Percentiles rank a stretch among this genome's conserved stretches.
Conservation (phyloP, 92 coral and sea anemone species). For the Phenganax marumi region DNA sequence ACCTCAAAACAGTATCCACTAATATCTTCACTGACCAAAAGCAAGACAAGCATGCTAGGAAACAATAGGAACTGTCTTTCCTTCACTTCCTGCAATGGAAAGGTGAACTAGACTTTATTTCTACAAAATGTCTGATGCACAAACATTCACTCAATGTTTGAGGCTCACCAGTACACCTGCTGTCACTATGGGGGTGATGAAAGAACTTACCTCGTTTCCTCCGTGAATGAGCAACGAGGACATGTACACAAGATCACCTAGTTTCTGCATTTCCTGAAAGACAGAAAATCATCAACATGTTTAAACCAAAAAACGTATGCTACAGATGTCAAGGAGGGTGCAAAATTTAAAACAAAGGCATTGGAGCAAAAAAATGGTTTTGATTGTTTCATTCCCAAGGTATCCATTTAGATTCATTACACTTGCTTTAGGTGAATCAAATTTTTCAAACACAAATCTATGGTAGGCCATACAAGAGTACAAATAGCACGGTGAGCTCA, state of each 20-base stretch:
- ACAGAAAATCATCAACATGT: background rate
- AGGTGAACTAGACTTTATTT: constrained; percentile 5
- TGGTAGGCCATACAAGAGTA: too few species aligned
- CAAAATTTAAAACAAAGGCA: background rate
- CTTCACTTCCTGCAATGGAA: constrained; percentile 71
- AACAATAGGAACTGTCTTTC: constrained; percentile 91
- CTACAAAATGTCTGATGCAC: background rate
- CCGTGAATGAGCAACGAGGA: constrained; percentile 95
- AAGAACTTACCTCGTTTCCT: constrained; percentile 76
- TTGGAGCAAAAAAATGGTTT: too few species aligned
- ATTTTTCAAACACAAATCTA: too few species aligned
- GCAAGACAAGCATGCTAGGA: constrained; percentile 72
- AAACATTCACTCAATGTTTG: background rate
- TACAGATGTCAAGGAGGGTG: background rate
- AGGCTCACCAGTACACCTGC: background rate
- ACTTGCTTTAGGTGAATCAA: too few species aligned
- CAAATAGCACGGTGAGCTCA: too few species aligned
- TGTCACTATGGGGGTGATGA: background rate
- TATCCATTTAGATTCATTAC: too few species aligned
- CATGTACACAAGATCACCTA: constrained; percentile 84
- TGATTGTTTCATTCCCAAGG: too few species aligned
- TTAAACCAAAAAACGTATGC: background rate
- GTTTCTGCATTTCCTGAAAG: constrained; percentile 79
- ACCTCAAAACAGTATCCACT: constrained; percentile 98
- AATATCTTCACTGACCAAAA: constrained; percentile 85